Evolutionary conservation across 2,797 vertebrate species (phyloP).

Genomic region (Mustela erminea): DNA sequence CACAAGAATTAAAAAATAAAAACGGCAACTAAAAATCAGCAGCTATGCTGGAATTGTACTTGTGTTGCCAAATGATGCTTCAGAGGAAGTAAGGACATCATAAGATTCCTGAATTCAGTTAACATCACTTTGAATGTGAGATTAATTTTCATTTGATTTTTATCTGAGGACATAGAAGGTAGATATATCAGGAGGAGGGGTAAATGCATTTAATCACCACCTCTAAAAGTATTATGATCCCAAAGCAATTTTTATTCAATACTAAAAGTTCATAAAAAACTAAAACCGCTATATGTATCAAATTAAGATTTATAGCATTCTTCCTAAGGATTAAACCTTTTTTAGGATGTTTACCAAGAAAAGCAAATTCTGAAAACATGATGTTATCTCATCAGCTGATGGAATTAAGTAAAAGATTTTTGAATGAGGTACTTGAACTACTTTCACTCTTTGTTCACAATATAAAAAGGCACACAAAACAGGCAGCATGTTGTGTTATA

Average conservation of each 20-base stretch:
- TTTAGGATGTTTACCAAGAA: background rate
- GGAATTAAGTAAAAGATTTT: background rate
- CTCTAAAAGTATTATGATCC: conserved; percentile 47
- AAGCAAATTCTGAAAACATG: conserved; percentile 34
- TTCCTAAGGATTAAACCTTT: conserved; percentile 24
- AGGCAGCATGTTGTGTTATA: background rate
- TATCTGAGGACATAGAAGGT: conserved; percentile 33
- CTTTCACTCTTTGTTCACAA: background rate
- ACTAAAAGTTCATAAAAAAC: background rate
- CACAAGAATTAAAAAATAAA: conserved; percentile 71
- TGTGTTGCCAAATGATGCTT: conserved; percentile 28
- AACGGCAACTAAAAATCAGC: conserved; percentile 64
- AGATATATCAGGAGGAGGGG: background rate
- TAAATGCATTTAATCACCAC: background rate
- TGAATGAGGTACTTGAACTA: background rate
- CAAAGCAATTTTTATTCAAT: conserved; percentile 32
- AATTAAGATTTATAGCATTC: background rate
- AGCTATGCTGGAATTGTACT: conserved; percentile 39
- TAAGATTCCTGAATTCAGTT: conserved; percentile 43
- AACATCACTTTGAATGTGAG: conserved; percentile 58
- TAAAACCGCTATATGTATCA: background rate
- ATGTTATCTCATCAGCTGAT: background rate
- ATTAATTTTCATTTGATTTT: conserved; percentile 70
- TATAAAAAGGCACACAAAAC: background rate
- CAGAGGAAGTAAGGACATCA: conserved; percentile 46